phyloP scores from a whole-genome alignment of 2,888 invertebrate genomes.

The Erpobdella octoculata region DNA sequence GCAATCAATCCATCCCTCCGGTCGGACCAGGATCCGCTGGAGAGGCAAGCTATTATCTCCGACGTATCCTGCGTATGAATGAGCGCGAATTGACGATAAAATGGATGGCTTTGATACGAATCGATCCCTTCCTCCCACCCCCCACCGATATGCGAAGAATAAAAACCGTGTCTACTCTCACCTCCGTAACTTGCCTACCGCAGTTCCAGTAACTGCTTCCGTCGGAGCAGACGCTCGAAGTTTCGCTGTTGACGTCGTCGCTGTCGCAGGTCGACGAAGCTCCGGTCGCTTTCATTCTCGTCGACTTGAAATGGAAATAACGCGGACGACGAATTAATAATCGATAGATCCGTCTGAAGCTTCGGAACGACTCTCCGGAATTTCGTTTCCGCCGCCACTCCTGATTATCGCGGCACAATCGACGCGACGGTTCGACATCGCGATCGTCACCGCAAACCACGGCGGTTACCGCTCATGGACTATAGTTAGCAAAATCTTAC shows the following conservation, averaged over 20 bases:
- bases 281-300: not conserved
- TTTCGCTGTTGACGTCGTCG: constrained; percentile 62
- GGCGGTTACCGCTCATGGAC: not conserved
- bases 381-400: too few species aligned
- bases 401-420: too few species aligned
- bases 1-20: constrained; percentile 84
- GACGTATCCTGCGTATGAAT: constrained; percentile 34
- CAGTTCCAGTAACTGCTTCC: constrained; percentile 46
- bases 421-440: too few species aligned
- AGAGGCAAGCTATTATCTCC: constrained; percentile 36
- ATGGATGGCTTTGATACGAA: not conserved
- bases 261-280: constrained; percentile 32
- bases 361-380: too few species aligned
- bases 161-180: constrained; percentile 39
- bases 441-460: not conserved
- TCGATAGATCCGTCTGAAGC: not conserved
- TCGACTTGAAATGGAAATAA: not conserved
- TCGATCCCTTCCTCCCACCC: not conserved
- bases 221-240: constrained; percentile 89
- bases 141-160: not conserved
- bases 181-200: constrained; percentile 47
- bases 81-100: not conserved
- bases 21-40: constrained; percentile 72
- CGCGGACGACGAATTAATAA: not conserved
- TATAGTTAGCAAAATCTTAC: not conserved